Percentiles rank a stretch among this genome's conserved stretches.
Evolutionary conservation across 2,797 vertebrate genomes (phyloP).

Genomic region (Coregonus ussuriensis): DNA sequence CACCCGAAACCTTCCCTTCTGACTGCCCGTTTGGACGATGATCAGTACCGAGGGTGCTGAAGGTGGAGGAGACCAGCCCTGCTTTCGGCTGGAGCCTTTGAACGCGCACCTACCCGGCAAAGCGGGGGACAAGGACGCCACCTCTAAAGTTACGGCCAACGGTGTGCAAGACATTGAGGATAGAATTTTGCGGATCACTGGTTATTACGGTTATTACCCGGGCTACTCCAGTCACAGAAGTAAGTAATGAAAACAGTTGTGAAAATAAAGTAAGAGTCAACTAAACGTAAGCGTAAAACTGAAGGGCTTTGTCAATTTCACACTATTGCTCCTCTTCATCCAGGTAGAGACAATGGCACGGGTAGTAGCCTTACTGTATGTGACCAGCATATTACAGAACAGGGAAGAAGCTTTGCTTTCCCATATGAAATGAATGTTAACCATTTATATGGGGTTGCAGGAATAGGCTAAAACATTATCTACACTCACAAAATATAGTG

Average conservation of each 20-base stretch:
- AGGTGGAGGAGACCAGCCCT: conserved; percentile 66
- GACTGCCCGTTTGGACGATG: conserved; percentile 63
- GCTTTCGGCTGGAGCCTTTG: conserved; percentile 70
- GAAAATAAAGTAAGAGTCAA: conserved; percentile 4
- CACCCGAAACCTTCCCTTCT: conserved; percentile 30
- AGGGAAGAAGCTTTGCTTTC: neutral
- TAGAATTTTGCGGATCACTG: conserved; percentile 95
- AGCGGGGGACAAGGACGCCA: conserved; percentile 68
- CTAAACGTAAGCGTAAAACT: neutral
- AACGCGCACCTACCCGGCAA: conserved; percentile 71
- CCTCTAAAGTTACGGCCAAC: conserved; percentile 88
- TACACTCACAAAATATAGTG: neutral
- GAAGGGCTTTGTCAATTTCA: conserved; percentile 28
- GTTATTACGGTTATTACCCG: conserved; percentile 98
- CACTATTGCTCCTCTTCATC: neutral
- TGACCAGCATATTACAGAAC: neutral
- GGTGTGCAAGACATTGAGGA: conserved; percentile 96
- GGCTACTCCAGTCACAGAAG: conserved; percentile 97
- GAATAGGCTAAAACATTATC: neutral
- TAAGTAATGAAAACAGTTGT: conserved; percentile 74
- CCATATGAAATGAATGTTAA: neutral
- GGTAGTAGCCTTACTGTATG: neutral
- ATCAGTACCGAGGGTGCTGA: conserved; percentile 60
- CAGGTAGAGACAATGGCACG: neutral
- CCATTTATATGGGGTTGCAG: neutral